phyloP scores from a whole-genome alignment of 2,113 vertebrate genomes.

The Columba livia region DNA sequence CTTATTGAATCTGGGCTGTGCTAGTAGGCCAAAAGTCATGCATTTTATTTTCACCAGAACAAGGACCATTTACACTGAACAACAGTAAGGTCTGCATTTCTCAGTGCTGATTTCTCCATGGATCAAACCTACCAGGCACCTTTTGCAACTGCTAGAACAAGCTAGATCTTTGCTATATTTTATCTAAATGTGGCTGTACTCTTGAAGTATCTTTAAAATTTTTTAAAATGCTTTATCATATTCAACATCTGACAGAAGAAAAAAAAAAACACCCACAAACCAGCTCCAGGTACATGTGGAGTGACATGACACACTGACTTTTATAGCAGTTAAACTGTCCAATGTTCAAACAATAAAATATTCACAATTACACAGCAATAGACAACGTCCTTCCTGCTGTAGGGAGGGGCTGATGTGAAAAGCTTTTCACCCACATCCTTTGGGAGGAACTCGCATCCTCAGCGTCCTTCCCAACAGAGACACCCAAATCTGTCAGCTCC shows the following conservation, averaged over 20 bases:
- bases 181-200: background rate
- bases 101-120: background rate
- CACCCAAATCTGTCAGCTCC: background rate
- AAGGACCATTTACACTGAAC: background rate
- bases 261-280: background rate
- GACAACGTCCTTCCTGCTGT: background rate
- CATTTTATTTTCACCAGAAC: background rate
- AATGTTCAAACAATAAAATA: constrained; percentile 51
- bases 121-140: background rate
- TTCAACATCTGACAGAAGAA: background rate
- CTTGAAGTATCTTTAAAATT: background rate
- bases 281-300: background rate
- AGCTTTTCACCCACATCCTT: background rate
- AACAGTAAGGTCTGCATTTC: background rate
- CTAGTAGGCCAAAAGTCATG: background rate
- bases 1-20: background rate
- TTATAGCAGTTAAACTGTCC: constrained; percentile 21
- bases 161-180: background rate
- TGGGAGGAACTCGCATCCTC: background rate
- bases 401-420: background rate
- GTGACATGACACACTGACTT: background rate
- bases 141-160: background rate
- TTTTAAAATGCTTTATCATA: background rate
- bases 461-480: background rate
- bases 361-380: constrained; percentile 13